A percentile compares a stretch with the other conserved stretches of the same genome.
Conservation (phyloP, 2,113 vertebrate genomes). For the Rhinopomastus cyanomelas region DNA sequence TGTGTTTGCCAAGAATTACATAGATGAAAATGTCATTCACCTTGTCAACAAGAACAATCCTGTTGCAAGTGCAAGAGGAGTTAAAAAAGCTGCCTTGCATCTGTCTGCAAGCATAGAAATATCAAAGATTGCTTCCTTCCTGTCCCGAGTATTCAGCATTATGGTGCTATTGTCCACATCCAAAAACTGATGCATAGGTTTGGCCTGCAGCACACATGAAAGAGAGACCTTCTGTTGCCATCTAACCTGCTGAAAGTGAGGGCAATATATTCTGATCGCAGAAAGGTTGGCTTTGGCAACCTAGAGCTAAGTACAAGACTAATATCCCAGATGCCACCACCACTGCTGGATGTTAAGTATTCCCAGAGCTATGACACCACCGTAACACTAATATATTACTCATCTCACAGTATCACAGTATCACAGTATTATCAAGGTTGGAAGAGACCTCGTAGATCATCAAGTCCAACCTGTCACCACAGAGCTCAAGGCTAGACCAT, state of each 20-base stretch:
- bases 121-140: neutral
- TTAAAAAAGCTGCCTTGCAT: neutral
- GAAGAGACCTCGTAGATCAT: no score
- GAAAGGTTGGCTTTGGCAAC: neutral
- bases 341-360: neutral
- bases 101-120: neutral
- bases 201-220: neutral
- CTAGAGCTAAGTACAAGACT: neutral
- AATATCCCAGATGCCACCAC: neutral
- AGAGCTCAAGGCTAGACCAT: no score
- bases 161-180: neutral
- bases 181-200: neutral
- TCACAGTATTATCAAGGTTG: no score
- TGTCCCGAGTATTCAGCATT: neutral
- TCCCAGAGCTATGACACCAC: neutral
- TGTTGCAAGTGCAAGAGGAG: neutral
- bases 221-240: neutral
- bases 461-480: no score
- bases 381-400: neutral
- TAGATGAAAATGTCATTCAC: neutral
- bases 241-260: neutral
- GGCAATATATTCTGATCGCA: neutral
- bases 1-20: neutral
- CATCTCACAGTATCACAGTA: no score
- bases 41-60: slow-evolving; percentile 4